Evolutionary conservation across 2,113 vertebrate species (phyloP).

Genomic region (Nibea coibor): DNA sequence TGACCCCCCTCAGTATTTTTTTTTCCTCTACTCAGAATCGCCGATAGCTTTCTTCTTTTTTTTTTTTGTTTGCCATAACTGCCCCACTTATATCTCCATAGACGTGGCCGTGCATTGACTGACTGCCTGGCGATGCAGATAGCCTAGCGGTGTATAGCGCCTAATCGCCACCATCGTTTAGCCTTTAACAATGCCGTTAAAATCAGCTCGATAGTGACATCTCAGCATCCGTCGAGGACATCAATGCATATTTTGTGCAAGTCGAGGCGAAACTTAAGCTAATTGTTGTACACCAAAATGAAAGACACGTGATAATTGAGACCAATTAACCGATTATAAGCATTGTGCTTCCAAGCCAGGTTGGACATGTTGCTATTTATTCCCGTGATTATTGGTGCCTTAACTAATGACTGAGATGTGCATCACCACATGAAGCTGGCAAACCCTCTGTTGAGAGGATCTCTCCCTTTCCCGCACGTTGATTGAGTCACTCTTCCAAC

Average conservation of each 20-base stretch:
- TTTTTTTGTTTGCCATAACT: conserved; percentile 83
- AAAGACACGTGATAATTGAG: conserved; percentile 67
- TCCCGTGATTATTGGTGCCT: conserved; percentile 41
- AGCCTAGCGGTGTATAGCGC: conserved; percentile 30
- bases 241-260: conserved; percentile 62
- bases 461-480: conserved; percentile 32
- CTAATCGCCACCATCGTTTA: conserved; percentile 64
- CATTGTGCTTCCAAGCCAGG: conserved; percentile 9
- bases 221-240: conserved; percentile 48
- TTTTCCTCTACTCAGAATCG: conserved; percentile 73
- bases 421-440: conserved; percentile 63
- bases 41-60: conserved; percentile 73
- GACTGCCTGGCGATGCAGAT: conserved; percentile 67
- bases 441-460: conserved; percentile 40
- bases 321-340: conserved; percentile 47
- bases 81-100: conserved; percentile 76
- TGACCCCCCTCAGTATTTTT: conserved; percentile 76
- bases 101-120: conserved; percentile 71
- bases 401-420: conserved; percentile 65
- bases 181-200: conserved; percentile 52
- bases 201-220: conserved; percentile 53
- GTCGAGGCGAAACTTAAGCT: conserved; percentile 36
- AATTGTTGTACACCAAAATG: conserved; percentile 47
- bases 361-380: conserved; percentile 29
- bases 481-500: conserved; percentile 43